These are phyloP conservation scores for Zoanthus sansibaricus DNA, from an alignment of 92 coral and sea anemone species.

Conservation along the genomic window DNA sequence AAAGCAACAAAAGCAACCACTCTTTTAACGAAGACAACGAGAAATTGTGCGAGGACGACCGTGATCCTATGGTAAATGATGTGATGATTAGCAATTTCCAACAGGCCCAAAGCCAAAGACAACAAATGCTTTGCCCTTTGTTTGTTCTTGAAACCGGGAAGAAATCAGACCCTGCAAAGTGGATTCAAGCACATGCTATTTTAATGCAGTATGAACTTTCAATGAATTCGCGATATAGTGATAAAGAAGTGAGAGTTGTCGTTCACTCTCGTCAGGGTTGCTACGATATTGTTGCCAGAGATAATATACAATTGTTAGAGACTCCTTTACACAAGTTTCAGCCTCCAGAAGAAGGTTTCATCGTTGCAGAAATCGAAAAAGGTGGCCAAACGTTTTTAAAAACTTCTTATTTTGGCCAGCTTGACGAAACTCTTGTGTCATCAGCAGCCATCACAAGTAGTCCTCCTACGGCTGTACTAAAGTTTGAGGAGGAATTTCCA, in stretches of 20 bases:
- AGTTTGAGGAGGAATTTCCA: neutral
- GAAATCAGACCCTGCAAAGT: neutral
- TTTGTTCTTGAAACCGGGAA: neutral
- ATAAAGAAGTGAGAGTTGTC: too few relatives aligned
- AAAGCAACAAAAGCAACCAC: neutral
- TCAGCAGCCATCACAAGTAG: neutral
- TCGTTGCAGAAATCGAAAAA: neutral
- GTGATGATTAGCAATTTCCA: neutral
- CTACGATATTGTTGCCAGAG: neutral
- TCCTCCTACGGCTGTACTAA: slow-evolving; percentile 2
- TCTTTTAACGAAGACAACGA: neutral
- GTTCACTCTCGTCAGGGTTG: too few relatives aligned
- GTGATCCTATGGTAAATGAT: neutral
- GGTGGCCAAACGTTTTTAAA: neutral
- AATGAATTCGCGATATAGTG: neutral
- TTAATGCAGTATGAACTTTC: neutral
- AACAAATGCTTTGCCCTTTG: slow-evolving; percentile 10
- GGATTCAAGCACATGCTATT: neutral
- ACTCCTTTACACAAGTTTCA: neutral
- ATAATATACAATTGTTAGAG: neutral
- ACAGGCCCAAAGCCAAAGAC: neutral
- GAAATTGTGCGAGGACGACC: neutral
- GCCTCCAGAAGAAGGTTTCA: neutral
- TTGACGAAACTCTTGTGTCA: neutral
- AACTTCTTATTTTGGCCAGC: neutral